Evolutionary conservation across 2,113 vertebrate genomes (phyloP).

Genomic region (Amblyornis subalaris): DNA sequence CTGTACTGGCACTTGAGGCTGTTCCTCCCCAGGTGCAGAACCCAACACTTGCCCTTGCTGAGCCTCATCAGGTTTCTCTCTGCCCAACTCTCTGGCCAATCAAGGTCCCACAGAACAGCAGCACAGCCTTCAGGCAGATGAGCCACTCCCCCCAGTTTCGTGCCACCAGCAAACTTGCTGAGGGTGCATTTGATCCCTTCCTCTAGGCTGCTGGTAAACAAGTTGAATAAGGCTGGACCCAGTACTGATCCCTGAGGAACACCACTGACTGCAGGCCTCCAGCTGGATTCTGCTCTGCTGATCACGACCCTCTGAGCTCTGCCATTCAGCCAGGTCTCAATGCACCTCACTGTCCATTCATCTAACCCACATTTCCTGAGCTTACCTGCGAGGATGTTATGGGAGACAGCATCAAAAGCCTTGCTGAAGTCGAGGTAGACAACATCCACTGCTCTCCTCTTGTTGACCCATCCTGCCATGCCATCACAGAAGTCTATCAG

Average conservation of each 20-base stretch:
- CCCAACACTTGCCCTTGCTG: neutral
- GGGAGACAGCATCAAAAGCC: neutral
- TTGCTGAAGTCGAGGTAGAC: neutral
- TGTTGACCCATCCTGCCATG: fast-evolving
- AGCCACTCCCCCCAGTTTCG: neutral
- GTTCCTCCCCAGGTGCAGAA: neutral
- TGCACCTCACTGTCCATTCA: neutral
- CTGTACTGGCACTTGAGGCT: neutral
- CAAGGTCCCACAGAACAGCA: neutral
- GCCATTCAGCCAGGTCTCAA: neutral
- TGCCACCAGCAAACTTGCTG: neutral
- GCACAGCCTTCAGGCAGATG: neutral
- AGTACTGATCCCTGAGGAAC: neutral
- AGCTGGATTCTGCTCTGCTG: neutral
- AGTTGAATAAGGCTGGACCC: neutral
- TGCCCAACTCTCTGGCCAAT: neutral
- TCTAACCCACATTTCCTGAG: neutral
- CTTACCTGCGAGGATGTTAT: neutral
- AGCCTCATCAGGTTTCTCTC: neutral
- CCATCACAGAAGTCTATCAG: neutral
- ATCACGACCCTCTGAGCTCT: neutral
- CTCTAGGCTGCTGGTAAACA: neutral
- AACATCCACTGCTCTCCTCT: neutral
- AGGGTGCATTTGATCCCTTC: neutral
- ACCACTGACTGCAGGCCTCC: neutral